Evolutionary conservation across 2,888 invertebrate species (phyloP).

Genomic region (Glaucopsyche alexis): DNA sequence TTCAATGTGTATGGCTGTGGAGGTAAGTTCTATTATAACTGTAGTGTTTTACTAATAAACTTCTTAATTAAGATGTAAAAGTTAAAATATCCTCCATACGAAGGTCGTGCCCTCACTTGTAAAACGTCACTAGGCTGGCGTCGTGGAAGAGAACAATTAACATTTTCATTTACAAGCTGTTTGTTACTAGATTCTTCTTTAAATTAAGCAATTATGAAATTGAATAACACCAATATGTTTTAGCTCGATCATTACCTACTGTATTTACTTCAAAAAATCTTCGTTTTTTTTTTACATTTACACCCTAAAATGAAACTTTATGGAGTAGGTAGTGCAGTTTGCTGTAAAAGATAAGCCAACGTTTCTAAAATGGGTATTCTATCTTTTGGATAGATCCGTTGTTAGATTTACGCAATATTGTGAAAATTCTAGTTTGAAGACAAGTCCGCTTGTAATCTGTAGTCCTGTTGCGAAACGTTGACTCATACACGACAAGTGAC

Average conservation of each 20-base stretch:
- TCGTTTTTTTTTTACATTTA: neutral
- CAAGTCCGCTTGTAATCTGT: neutral
- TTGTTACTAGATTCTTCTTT: conserved; percentile 35
- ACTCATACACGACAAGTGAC: conserved; percentile 10
- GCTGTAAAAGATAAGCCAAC: neutral
- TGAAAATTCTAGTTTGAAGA: neutral
- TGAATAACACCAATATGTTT: neutral
- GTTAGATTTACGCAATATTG: neutral
- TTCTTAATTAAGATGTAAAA: conserved; percentile 31
- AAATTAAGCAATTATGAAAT: neutral
- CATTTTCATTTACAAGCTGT: conserved; percentile 43
- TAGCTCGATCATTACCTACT: neutral
- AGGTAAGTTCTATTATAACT: conserved; percentile 79
- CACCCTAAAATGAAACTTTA: neutral
- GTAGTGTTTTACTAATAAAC: neutral
- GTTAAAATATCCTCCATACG: conserved; percentile 37
- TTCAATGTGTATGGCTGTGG: conserved; percentile 93
- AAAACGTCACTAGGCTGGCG: conserved; percentile 61
- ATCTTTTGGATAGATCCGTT: neutral
- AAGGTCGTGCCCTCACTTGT: conserved; percentile 63
- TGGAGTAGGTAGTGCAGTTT: neutral
- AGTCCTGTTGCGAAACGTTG: conserved; percentile 17
- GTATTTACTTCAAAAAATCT: neutral
- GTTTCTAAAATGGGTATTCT: neutral
- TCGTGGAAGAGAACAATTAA: conserved; percentile 55